Base-by-base conservation (phyloP, 2,113 vertebrate genomes). In the Oncorhynchus mykiss region DNA sequence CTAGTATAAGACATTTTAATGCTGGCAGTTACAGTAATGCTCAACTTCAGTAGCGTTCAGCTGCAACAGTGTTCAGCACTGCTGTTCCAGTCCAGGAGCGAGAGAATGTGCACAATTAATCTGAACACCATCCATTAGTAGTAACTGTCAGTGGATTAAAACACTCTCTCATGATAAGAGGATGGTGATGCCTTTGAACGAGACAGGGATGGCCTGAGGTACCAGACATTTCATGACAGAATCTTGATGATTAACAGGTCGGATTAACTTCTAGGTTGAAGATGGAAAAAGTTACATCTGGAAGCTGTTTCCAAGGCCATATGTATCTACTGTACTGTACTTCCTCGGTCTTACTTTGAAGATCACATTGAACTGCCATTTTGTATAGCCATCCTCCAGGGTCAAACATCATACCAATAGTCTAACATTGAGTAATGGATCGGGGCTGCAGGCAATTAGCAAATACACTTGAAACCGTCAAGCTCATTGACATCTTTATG, bases 191-290 rank as follows among this genome's bases (percentile, higher is more conserved):
- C 39, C 31, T 73, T 34, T 22, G 29, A 73, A 64, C 13, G 1
- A 73, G 29, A 39, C 57, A 45, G 57, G n/a, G 34, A 49, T 73
- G 29, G 60, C 60, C 72, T 27, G 20, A 12, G 72, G 31, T 48
- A 48, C 4, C 72, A 65, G 59, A 45, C 57, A 25, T 8, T 12
- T 45, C 39, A 45, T 11, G 14, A 12, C 5, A 13, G 13, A 25
- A 45, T 45, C 39, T 45, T 45, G 39, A 39, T 66, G 34, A 65
- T 48, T 73, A 24, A 66, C 4, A 48, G 22, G 7, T 1, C 34
- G 64, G 60, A 49, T 65, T 24, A 3, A 39, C 22, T 24, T 27
- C 22, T 72, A 20, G 25, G 31, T 65, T 16, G 72, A 73, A 73
- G 16, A 14, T 11, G 39, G 39, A 9, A 45, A 45, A 45, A 11